Evolutionary conservation across 92 coral and sea anemone genomes (phyloP).

Genomic region (Actinostola sp.): DNA sequence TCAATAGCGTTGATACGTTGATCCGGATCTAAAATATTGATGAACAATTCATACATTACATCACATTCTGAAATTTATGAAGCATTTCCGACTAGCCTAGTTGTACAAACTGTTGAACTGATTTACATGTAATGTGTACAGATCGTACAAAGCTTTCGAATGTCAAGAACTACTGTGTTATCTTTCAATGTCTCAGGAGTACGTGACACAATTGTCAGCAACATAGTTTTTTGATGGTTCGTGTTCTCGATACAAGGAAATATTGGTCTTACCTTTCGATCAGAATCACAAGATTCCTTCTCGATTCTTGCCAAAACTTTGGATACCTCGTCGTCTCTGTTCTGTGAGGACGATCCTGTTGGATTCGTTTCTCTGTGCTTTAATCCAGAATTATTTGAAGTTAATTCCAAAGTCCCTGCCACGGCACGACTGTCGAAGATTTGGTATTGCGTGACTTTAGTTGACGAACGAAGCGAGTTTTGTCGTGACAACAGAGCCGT

Average conservation of each 20-base stretch:
- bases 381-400: not conserved
- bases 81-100: not conserved
- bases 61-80: too few species aligned
- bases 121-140: too few species aligned
- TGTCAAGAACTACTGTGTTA: too few species aligned
- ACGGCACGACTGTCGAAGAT: constrained; percentile 4
- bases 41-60: not conserved
- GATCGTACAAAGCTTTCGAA: too few species aligned
- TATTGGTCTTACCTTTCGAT: not conserved
- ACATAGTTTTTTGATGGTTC: not conserved
- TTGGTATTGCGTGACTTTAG: constrained; percentile 31
- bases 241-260: constrained; percentile 2
- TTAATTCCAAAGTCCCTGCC: constrained; percentile 19
- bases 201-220: not conserved
- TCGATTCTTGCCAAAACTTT: not conserved
- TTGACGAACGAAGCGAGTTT: constrained; percentile 26
- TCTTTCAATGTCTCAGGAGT: too few species aligned
- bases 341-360: not conserved
- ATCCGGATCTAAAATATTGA: not conserved
- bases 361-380: constrained; percentile 7
- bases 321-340: not conserved
- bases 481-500: constrained; percentile 16
- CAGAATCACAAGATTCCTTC: not conserved
- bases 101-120: not conserved
- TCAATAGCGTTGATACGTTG: not conserved